A percentile compares a stretch with the other conserved stretches of the same genome.
Evolutionary conservation across 2,113 vertebrate genomes (phyloP).

Genomic region (Tragelaphus buxtoni): DNA sequence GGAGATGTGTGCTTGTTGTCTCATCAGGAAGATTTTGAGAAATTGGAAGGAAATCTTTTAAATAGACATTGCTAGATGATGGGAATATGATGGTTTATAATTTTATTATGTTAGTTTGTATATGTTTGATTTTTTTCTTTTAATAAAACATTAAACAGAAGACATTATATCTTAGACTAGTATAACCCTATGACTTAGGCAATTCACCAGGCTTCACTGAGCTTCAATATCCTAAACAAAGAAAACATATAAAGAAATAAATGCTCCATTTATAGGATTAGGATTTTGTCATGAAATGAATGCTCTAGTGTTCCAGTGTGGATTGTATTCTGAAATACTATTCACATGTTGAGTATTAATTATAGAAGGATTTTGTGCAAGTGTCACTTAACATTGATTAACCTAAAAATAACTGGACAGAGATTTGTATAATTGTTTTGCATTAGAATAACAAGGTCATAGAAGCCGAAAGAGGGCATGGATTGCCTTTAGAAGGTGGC

Average conservation of each 20-base stretch:
- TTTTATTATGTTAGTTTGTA: background rate
- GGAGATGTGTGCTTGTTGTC: background rate
- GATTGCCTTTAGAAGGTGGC: background rate
- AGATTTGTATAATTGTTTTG: background rate
- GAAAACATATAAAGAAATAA: background rate
- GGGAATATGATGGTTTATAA: background rate
- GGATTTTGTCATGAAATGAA: background rate
- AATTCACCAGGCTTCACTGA: background rate
- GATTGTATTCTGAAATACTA: background rate
- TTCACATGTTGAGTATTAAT: slow-evolving; percentile 28
- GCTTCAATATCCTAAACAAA: background rate
- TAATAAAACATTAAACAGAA: background rate
- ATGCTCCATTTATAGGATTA: background rate
- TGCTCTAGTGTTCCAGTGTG: background rate
- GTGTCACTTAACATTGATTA: background rate
- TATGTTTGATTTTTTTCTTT: background rate
- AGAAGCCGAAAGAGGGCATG: background rate
- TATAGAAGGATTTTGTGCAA: slow-evolving; percentile 17
- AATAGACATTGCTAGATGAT: background rate
- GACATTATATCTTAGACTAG: background rate
- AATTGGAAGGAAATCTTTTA: slow-evolving; percentile 7
- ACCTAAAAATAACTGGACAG: background rate
- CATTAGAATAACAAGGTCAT: background rate
- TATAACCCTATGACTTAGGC: background rate
- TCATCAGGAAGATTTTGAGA: background rate